Evolutionary conservation across 2,797 vertebrate genomes (phyloP), one percentile per base, ranked within the genome.

Genomic region (Leptatherina wallacei): DNA sequence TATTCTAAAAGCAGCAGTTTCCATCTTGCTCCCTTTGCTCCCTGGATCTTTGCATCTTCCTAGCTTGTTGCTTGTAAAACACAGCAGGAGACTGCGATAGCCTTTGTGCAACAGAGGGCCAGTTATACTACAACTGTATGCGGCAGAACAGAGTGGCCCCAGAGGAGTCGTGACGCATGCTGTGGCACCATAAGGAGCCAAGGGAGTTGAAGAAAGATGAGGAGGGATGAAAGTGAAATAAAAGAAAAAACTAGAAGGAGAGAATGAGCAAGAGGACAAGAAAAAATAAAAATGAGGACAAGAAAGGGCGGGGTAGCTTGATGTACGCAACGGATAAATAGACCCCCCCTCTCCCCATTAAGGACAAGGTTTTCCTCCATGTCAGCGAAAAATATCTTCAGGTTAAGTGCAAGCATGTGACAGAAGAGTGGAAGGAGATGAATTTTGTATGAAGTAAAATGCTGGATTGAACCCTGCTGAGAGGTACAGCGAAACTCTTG

Each of bases 371-470:
- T 79, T 84, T 61, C 78, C 70, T 61, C 29, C 30, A 69, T 72
- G 80, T 92, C 90, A 91, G 91, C 91, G 86, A 59, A 83, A 92
- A 90, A 85, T 83, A 71, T 87, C 82, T 90, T 90, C 78, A 35
- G 76, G 88, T 85, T 78, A 83, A 90, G 86, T 89, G 83, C 83
- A 71, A 61, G 51, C 69, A 59, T 51, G 61, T 22, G 33, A 59
- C 64, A 75, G 52, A 66, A 65, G 62, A 88, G 78, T 75, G 75
- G 36, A 80, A 42, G 64, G 22, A 51, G 49, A 90, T 91, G 81
- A 69, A 87, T 91, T 91, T 91, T 89, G 87, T 62, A 90, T 90
- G 87, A 92, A 80, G 55, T 60, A 32, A 84, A 78, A 80, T 71
- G 76, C 59, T 69, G 63, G 36, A 68, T 30, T 71, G 80, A 83